Evolutionary conservation across 1,140 invertebrate genomes (phyloP).

Genomic region (Cyclargus thomasi): DNA sequence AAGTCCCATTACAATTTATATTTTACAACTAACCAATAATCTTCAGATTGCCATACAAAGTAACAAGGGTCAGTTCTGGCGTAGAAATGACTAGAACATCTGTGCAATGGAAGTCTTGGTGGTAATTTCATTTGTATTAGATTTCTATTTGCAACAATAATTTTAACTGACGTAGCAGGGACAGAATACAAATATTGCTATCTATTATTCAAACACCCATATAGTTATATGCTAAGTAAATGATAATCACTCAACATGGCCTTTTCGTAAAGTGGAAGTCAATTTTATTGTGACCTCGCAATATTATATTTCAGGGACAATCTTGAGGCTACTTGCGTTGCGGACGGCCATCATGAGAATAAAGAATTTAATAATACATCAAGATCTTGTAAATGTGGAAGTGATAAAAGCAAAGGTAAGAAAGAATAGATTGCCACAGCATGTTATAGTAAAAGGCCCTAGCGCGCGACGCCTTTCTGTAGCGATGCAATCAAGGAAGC

Average conservation of each 20-base stretch:
- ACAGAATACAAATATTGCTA: too few species aligned
- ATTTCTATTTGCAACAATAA: background rate
- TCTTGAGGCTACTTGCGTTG: slow-evolving; percentile 29
- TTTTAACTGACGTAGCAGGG: too few species aligned
- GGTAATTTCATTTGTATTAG: slow-evolving; percentile 39
- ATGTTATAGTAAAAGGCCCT: too few species aligned
- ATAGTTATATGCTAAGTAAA: too few species aligned
- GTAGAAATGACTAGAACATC: slow-evolving; percentile 46
- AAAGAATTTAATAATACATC: slow-evolving; percentile 13
- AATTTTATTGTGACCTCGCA: background rate
- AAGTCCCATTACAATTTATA: background rate
- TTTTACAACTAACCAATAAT: slow-evolving; percentile 19
- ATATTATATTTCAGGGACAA: slow-evolving; percentile 48
- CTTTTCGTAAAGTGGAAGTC: too few species aligned
- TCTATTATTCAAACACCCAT: too few species aligned
- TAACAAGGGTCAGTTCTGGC: slow-evolving; percentile 47
- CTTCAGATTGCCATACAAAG: slow-evolving; percentile 44
- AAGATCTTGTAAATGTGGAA: slow-evolving; percentile 27
- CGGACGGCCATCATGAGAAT: background rate
- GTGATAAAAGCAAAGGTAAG: slow-evolving; percentile 7
- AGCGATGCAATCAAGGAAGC: too few species aligned
- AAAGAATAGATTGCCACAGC: background rate
- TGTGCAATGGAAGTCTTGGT: slow-evolving; percentile 45
- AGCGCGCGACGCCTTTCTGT: too few species aligned
- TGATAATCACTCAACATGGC: too few species aligned